phyloP scores from a whole-genome alignment of 2,797 vertebrate genomes.

The Prunella strophiata region DNA sequence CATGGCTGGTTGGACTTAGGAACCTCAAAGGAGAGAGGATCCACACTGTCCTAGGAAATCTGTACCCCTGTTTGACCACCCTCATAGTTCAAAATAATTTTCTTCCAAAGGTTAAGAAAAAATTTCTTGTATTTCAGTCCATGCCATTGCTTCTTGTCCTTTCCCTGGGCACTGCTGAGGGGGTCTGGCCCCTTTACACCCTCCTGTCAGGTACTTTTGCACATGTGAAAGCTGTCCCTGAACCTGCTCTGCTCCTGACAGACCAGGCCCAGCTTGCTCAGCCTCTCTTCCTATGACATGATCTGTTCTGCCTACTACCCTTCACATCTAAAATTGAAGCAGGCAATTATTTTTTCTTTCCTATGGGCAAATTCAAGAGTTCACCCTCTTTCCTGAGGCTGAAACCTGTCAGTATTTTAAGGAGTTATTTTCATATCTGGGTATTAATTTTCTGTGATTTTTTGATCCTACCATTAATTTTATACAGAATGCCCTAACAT shows the following conservation, averaged over 20 bases:
- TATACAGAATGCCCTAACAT: not conserved
- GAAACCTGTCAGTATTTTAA: not conserved
- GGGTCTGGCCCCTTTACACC: not conserved
- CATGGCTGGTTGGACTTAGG: not conserved
- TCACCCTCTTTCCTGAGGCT: not conserved
- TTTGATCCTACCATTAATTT: not conserved
- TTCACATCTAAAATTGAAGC: not conserved
- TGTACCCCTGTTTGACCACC: not conserved
- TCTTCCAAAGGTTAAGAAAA: not conserved
- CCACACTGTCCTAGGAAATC: not conserved
- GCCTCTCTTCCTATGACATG: not conserved
- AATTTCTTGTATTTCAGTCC: not conserved
- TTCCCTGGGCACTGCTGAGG: not conserved
- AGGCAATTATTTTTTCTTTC: not conserved
- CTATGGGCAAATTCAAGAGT: not conserved
- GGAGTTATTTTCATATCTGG: not conserved
- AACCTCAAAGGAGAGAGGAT: not conserved
- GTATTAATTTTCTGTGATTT: not conserved
- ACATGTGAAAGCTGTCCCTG: not conserved
- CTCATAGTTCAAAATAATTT: not conserved
- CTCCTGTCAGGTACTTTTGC: not conserved
- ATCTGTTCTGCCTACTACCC: not conserved
- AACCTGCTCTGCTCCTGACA: not conserved
- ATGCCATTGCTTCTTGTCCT: not conserved
- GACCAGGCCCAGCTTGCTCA: not conserved